Base-by-base conservation (phyloP, 2,888 invertebrate genomes). In the Tribolium freemani region DNA sequence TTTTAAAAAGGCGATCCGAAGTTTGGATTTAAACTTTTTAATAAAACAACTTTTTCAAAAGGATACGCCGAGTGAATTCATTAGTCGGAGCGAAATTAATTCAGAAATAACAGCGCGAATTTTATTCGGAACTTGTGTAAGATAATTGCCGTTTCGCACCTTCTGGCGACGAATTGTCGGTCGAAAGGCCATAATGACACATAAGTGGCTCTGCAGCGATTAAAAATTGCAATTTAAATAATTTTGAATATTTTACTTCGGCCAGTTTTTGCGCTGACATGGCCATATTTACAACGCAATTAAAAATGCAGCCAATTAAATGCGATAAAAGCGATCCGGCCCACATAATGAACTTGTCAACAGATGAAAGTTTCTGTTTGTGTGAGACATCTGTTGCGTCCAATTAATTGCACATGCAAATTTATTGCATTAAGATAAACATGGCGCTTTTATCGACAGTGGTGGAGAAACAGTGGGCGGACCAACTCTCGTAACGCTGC, bases 401-500 rank as follows among this genome's bases (percentile, higher is more conserved):
- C 75, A 74, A 76, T 78, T 77, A 77, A 78, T 78, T 76, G 75
- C 70, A 66, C 66, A 76, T 77, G 78, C 77, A 73, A 78, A 77
- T 76, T 72, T 70, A 70, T 73, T 75, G 73, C 77, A 69, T 66
- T 67, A 67, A 71, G 71, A 71, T 66, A 67, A 58, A 54, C 58
- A 60, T 60, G 69, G 69, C 69, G 69, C 69, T 53, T 58, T 69
- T 69, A 69, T 69, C 69, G 60, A 69, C 57, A 26, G 26, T 26
- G 58, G 38, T 16, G 48, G 45, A 26, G 8, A 44, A 31, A 48
- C 50, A 48, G 68, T 68, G 68, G 68, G 68, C 68, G 57, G 68
- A 68, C 31, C 57, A 21, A 56, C 68, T 66, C 56, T 45, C 30
- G 38, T 38, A 38, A 38, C 38, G n/a, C 38, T 8, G 6, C 5